Conservation (phyloP, 2,888 invertebrate species). For the Villa cingulata region DNA sequence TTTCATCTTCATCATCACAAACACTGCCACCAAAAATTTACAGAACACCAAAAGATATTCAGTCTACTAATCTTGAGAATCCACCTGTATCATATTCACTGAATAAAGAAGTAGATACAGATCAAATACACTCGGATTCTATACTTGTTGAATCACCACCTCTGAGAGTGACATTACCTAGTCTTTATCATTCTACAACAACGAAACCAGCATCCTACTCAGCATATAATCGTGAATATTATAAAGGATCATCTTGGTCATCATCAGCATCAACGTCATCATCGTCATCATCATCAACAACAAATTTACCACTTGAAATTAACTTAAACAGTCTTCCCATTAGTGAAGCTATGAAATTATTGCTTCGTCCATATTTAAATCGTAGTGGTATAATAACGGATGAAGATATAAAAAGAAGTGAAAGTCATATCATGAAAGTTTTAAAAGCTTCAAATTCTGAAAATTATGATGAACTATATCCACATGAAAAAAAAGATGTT, state of each 20-base stretch:
- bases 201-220: neutral
- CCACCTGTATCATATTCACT: neutral
- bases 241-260: constrained; percentile 12
- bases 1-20: too few species aligned
- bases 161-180: neutral
- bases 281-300: neutral
- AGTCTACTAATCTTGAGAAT: neutral
- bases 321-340: constrained; percentile 15
- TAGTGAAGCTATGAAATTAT: constrained; percentile 26
- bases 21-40: too few species aligned
- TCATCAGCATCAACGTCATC: neutral
- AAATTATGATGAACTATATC: neutral
- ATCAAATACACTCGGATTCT: neutral
- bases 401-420: constrained; percentile 20
- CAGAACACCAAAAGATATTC: too few species aligned
- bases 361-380: constrained; percentile 28
- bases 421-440: constrained; percentile 28
- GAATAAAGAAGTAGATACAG: neutral
- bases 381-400: constrained; percentile 24
- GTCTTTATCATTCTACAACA: neutral
- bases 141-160: neutral
- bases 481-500: constrained; percentile 22
- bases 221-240: constrained; percentile 21
- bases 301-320: neutral
- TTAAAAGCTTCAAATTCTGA: constrained; percentile 6